phyloP scores from a whole-genome alignment of 2,888 invertebrate genomes.

The Chouioia cunea region DNA sequence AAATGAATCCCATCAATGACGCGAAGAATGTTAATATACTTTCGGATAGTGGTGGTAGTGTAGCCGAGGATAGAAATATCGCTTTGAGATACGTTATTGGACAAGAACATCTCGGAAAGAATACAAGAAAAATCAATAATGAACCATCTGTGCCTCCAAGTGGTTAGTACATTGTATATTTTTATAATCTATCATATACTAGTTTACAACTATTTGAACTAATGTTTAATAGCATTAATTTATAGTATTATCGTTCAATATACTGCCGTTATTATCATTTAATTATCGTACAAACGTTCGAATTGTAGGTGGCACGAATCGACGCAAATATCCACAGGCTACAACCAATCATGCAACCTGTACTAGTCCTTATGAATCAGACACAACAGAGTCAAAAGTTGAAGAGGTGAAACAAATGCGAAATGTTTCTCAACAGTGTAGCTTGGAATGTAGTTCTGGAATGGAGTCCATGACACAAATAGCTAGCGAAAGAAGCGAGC shows the following conservation, averaged over 20 bases:
- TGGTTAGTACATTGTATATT: slow-evolving; percentile 26
- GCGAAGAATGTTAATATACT: slow-evolving; percentile 77
- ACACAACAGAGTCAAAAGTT: slow-evolving; percentile 57
- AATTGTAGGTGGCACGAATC: slow-evolving; percentile 24
- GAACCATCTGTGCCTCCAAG: slow-evolving; percentile 20
- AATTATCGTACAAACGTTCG: background rate
- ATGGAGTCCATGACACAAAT: slow-evolving; percentile 62
- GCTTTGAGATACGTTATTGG: slow-evolving; percentile 66
- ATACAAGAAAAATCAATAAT: slow-evolving; percentile 38
- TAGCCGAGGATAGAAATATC: slow-evolving; percentile 61
- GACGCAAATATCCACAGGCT: slow-evolving; percentile 44
- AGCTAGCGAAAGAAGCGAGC: slow-evolving; percentile 63
- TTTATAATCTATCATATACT: background rate
- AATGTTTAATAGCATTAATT: too few relatives aligned
- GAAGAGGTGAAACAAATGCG: slow-evolving; percentile 69
- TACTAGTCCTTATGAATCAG: slow-evolving; percentile 59
- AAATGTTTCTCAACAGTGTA: slow-evolving; percentile 80
- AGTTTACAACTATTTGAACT: slow-evolving; percentile 22
- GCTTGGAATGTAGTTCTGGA: slow-evolving; percentile 77
- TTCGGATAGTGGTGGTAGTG: slow-evolving; percentile 73
- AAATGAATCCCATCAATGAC: slow-evolving; percentile 74
- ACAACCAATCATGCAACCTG: slow-evolving; percentile 46
- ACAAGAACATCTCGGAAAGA: slow-evolving; percentile 61
- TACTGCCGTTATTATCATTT: too few relatives aligned
- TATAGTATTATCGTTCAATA: too few relatives aligned